Conservation (phyloP, 2,888 invertebrate genomes). For the Drymonia ruficornis region DNA sequence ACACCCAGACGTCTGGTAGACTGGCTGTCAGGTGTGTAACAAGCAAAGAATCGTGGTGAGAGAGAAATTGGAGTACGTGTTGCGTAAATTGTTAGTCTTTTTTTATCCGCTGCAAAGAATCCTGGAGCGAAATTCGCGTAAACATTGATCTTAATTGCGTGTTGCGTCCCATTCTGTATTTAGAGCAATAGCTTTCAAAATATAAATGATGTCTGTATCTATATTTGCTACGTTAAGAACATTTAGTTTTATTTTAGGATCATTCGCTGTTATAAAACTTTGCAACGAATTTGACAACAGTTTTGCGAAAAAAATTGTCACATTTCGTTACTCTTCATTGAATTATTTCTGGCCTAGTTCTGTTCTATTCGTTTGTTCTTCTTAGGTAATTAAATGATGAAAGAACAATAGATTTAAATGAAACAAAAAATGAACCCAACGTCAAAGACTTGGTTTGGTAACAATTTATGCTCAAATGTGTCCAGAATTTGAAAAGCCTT, state of each 20-base stretch:
- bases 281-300: neutral
- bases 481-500: neutral
- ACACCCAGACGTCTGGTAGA: neutral
- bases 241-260: neutral
- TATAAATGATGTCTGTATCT: neutral
- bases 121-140: neutral
- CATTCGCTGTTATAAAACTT: too few relatives aligned
- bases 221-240: neutral
- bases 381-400: too few relatives aligned
- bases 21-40: slow-evolving; percentile 15
- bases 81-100: neutral
- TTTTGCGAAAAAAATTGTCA: too few relatives aligned
- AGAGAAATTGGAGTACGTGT: neutral
- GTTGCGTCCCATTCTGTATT: neutral
- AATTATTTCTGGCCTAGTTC: too few relatives aligned
- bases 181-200: neutral
- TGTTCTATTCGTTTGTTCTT: too few relatives aligned
- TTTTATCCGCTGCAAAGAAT: neutral
- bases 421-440: too few relatives aligned
- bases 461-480: too few relatives aligned
- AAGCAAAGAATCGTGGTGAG: slow-evolving; percentile 6
- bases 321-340: too few relatives aligned
- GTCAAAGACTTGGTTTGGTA: too few relatives aligned
- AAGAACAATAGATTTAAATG: too few relatives aligned
- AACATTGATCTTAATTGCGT: neutral